phyloP scores from a whole-genome alignment of 2,888 invertebrate species.

The Fabriciana adippe region DNA sequence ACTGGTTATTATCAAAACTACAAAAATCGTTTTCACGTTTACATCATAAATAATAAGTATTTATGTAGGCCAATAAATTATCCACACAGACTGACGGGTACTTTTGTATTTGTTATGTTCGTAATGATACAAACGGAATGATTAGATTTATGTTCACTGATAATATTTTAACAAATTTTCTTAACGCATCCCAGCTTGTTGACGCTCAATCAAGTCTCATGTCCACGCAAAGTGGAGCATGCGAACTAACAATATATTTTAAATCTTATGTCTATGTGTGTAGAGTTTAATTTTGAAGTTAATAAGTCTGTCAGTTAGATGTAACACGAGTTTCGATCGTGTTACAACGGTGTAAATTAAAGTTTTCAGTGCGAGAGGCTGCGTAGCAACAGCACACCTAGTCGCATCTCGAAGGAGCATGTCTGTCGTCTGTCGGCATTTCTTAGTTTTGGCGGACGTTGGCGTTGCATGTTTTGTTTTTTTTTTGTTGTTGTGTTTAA shows the following conservation, averaged over 20 bases:
- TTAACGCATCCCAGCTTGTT: slow-evolving; percentile 15
- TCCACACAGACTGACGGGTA: not conserved
- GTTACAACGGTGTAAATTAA: not conserved
- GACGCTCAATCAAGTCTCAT: slow-evolving; percentile 23
- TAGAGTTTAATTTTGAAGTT: not conserved
- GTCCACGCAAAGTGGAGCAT: slow-evolving; percentile 14
- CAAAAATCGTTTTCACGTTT: no score
- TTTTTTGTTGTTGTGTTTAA: not conserved
- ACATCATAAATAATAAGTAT: no score
- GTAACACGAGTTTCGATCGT: not conserved
- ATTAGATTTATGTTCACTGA: not conserved
- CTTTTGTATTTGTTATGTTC: not conserved
- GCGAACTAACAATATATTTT: not conserved
- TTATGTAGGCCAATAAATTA: no score
- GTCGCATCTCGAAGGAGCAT: slow-evolving; percentile 6
- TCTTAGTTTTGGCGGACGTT: slow-evolving; percentile 8
- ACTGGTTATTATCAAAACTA: no score
- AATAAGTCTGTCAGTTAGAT: not conserved
- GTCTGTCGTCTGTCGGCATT: slow-evolving; percentile 12
- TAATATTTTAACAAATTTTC: slow-evolving; percentile 20
- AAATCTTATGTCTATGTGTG: not conserved
- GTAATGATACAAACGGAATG: not conserved
- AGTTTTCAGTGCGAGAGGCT: not conserved
- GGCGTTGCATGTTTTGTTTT: slow-evolving; percentile 6
- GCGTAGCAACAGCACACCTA: slow-evolving; percentile 11